These are phyloP conservation scores for Archaeoteleia sp. DNA, from an alignment of 2,888 invertebrate genomes.

Conservation along the genomic window DNA sequence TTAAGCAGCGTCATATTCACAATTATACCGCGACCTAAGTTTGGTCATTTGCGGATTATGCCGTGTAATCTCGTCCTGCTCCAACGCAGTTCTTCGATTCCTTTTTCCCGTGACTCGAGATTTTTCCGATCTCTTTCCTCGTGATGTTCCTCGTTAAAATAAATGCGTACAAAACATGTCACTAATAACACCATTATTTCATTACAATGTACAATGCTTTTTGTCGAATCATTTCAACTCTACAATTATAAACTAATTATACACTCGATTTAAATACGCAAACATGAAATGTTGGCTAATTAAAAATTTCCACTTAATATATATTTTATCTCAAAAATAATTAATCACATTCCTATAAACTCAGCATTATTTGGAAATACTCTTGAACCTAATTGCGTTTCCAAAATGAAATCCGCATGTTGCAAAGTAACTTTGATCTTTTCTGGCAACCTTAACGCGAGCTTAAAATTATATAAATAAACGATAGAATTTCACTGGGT, in stretches of 20 bases:
- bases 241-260: too few relatives aligned
- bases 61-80: conserved; percentile 67
- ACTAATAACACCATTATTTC: too few relatives aligned
- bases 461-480: conserved; percentile 49
- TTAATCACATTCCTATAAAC: too few relatives aligned
- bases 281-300: too few relatives aligned
- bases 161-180: too few relatives aligned
- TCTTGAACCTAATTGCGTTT: conserved; percentile 42
- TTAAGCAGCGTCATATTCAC: conserved; percentile 73
- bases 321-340: too few relatives aligned
- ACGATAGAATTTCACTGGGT: conserved; percentile 30
- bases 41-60: conserved; percentile 70
- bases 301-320: too few relatives aligned
- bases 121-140: conserved; percentile 58
- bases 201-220: too few relatives aligned
- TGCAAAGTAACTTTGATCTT: conserved; percentile 41
- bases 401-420: conserved; percentile 35
- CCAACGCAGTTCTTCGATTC: conserved; percentile 46
- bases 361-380: conserved; percentile 11
- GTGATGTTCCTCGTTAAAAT: conserved; percentile 45
- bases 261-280: too few relatives aligned
- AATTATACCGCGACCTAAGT: conserved; percentile 69
- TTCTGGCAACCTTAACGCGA: conserved; percentile 38
- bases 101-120: conserved; percentile 63
- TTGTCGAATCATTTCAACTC: too few relatives aligned